Evolutionary conservation across 2,113 vertebrate genomes (phyloP), one percentile per base, ranked within the genome.

Genomic region (Brachypteracias leptosomus): DNA sequence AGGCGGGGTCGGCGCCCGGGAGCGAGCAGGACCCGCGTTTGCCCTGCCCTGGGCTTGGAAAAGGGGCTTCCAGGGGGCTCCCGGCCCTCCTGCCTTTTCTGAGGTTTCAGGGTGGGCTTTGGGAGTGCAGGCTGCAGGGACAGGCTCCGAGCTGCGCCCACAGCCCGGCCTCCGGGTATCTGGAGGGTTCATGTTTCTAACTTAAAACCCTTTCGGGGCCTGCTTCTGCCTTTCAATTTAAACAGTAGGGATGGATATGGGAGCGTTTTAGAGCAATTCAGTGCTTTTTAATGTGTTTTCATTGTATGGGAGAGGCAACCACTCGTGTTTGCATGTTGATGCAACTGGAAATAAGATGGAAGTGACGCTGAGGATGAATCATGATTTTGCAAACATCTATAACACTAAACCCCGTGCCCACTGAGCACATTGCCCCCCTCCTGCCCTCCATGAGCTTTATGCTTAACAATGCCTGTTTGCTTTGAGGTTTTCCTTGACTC

Each of bases 141-240:
- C 1, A 2, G 31, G 31, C 33, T 4, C 7, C 4, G 51, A 26
- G 61, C 46, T 0, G 3, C 22, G 4, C 9, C 6, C 13, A 3
- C 8, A 3, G 17, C 5, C 8, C 0, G 29, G 3, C 16, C 1
- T 7, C 9, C 20, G 11, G 14, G 5, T 12, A 7, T 4, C 4
- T 7, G 58, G 33, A 28, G 13, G 1, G 6, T 6, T 11, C 1
- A 0, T 20, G 0, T 5, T 35, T 42, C 7, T 46, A 7, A 13
- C 6, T n/a, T 47, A 21, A 57, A 65, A 7, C 11, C 4, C 17
- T 11, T 31, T 9, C 11, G 40, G 5, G 12, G 4, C 6, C 11
- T 25, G 1, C 7, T 66, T 62, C 7, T 74, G 2, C 31, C 7
- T 31, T 40, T 28, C 20, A 10, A 7, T 49, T 44, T 42, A 72